Percentiles rank a stretch among this genome's conserved stretches.
Conservation (phyloP, 2,888 invertebrate genomes). For the Folsomia manolachei region DNA sequence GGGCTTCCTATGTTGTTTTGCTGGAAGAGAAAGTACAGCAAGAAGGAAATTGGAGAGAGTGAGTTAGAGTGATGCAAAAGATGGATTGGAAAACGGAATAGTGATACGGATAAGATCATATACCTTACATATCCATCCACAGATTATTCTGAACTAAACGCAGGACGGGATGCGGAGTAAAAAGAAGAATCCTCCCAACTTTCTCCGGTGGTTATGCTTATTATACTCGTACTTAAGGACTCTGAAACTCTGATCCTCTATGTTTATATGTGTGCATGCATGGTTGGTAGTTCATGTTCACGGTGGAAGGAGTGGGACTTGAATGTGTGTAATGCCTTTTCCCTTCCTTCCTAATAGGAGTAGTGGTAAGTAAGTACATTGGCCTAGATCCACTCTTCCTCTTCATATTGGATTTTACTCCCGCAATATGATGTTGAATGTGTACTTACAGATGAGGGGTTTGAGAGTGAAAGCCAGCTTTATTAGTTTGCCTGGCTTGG, state of each 20-base stretch:
- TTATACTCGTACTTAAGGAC: background rate
- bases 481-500: background rate
- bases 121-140: background rate
- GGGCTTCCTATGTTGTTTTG: background rate
- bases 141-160: background rate
- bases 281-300: too few relatives aligned
- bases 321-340: too few relatives aligned
- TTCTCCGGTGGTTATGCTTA: too few relatives aligned
- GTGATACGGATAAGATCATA: background rate
- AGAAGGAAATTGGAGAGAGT: background rate
- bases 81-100: background rate
- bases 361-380: conserved; percentile 1
- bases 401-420: background rate
- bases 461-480: background rate
- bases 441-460: background rate
- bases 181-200: background rate
- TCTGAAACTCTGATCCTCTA: too few relatives aligned
- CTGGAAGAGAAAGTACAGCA: background rate
- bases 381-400: background rate
- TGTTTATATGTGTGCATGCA: background rate
- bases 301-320: too few relatives aligned
- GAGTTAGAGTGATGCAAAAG: background rate
- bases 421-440: background rate
- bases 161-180: background rate
- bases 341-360: too few relatives aligned